Percentiles rank a stretch among this genome's conserved stretches.
phyloP scores from a whole-genome alignment of 2,888 invertebrate genomes.

The Nemoura dubitans region DNA sequence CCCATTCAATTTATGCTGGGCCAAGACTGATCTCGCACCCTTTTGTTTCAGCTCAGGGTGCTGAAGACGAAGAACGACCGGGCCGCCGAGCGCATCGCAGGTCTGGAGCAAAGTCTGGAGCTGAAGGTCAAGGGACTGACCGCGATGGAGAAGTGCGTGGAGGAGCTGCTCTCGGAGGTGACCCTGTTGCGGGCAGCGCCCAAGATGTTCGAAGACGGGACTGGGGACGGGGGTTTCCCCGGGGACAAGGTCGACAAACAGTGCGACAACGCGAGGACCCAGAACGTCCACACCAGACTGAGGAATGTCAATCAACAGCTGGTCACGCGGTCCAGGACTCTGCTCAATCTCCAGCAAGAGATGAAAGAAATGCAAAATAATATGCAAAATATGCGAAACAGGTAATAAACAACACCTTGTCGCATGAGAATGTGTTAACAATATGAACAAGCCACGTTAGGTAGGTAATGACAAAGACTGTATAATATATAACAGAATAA shows the following conservation, averaged over 20 bases:
- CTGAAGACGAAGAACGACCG: not conserved
- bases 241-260: not conserved
- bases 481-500: not conserved
- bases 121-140: not conserved
- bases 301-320: not conserved
- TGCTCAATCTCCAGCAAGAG: conserved; percentile 16
- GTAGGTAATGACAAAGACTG: not conserved
- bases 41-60: not conserved
- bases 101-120: not conserved
- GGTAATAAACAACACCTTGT: not conserved
- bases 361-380: conserved; percentile 25
- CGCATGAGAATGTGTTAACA: too few relatives aligned
- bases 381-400: conserved; percentile 8
- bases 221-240: not conserved
- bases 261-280: not conserved
- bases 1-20: too few relatives aligned
- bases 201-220: not conserved
- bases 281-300: not conserved
- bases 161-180: not conserved
- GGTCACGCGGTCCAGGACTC: not conserved
- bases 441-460: too few relatives aligned
- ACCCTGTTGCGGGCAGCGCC: not conserved
- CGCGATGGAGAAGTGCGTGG: not conserved
- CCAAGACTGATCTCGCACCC: too few relatives aligned
- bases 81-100: not conserved